A percentile compares a stretch with the other conserved stretches of the same genome.
phyloP scores from a whole-genome alignment of 1,140 invertebrate species.

The Euborellia annulipes region DNA sequence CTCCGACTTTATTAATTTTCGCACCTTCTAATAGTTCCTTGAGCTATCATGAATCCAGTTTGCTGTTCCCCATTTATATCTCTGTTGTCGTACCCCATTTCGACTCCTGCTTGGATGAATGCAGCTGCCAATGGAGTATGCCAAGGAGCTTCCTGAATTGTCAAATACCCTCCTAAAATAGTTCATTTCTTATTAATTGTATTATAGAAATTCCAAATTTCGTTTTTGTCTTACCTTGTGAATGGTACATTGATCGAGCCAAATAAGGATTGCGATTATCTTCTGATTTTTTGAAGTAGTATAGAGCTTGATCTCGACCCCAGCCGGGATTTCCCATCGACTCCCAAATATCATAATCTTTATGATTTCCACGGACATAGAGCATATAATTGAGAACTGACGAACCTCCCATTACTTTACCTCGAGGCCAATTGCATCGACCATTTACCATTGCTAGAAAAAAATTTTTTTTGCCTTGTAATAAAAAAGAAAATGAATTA shows the following conservation, averaged over 20 bases:
- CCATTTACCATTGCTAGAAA: slow-evolving; percentile 56
- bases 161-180: slow-evolving; percentile 40
- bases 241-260: slow-evolving; percentile 56
- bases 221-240: slow-evolving; percentile 39
- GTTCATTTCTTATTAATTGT: no score
- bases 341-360: slow-evolving; percentile 91
- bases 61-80: slow-evolving; percentile 85
- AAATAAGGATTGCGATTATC: slow-evolving; percentile 76
- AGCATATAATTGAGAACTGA: slow-evolving; percentile 95
- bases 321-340: slow-evolving; percentile 78
- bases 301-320: slow-evolving; percentile 69
- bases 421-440: slow-evolving; percentile 75
- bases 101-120: slow-evolving; percentile 74
- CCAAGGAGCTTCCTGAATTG: slow-evolving; percentile 71
- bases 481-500: slow-evolving; percentile 1
- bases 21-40: slow-evolving; percentile 41
- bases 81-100: slow-evolving; percentile 77
- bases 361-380: slow-evolving; percentile 82
- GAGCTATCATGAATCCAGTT: slow-evolving; percentile 75
- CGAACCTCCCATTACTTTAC: slow-evolving; percentile 62
- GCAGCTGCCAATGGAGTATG: slow-evolving; percentile 65
- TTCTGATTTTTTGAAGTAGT: slow-evolving; percentile 87
- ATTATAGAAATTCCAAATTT: no score
- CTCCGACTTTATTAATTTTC: no score
- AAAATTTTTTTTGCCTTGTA: neutral